These are phyloP conservation scores for Etheostoma perlongum DNA, from an alignment of 2,797 vertebrate genomes.

Conservation along the genomic window DNA sequence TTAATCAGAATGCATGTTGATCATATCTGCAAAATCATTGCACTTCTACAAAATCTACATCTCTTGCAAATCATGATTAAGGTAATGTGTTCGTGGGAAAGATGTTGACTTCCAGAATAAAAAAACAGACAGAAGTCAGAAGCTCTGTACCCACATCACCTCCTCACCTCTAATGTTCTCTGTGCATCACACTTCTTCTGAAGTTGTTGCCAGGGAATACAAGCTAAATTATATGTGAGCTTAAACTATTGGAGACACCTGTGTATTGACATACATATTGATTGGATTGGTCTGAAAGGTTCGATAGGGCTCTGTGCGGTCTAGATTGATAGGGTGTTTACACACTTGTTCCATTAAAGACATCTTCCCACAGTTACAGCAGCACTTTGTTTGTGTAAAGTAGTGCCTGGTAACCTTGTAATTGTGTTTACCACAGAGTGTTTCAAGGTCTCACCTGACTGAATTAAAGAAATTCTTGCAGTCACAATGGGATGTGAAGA, in stretches of 20 bases:
- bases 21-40: not conserved
- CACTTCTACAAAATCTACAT: not conserved
- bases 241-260: not conserved
- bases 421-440: slow-evolving; percentile 31
- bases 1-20: not conserved
- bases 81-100: not conserved
- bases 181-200: not conserved
- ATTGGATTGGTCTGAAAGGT: slow-evolving; percentile 1
- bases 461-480: not conserved
- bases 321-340: slow-evolving; percentile 3
- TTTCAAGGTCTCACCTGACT: slow-evolving; percentile 22
- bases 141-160: not conserved
- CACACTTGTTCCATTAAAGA: slow-evolving; percentile 34
- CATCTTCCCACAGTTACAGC: slow-evolving; percentile 28
- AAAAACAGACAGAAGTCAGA: not conserved
- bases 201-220: not conserved
- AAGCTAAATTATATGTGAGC: not conserved
- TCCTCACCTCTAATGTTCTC: not conserved
- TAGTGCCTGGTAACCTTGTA: slow-evolving; percentile 25
- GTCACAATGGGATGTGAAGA: slow-evolving; percentile 6
- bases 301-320: not conserved
- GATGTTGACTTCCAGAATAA: not conserved
- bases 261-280: slow-evolving; percentile 25
- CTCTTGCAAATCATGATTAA: not conserved
- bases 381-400: slow-evolving; percentile 34